phyloP scores from a whole-genome alignment of 2,888 invertebrate genomes.

The Linnaemya vulpina region DNA sequence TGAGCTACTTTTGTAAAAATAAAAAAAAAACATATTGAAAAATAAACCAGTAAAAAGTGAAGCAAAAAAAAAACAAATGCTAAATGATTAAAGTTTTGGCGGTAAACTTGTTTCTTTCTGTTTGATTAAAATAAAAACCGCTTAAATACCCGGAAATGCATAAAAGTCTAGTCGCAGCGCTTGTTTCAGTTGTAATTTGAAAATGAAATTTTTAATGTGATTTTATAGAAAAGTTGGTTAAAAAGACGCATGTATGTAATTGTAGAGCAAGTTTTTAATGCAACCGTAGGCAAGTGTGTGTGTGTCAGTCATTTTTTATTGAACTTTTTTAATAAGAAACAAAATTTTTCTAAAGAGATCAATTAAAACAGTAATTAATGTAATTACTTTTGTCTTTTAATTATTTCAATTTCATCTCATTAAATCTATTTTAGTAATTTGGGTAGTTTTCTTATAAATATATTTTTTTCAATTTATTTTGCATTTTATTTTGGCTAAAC shows the following conservation, averaged over 20 bases:
- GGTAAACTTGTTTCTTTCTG: slow-evolving; percentile 65
- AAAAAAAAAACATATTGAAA: slow-evolving; percentile 5
- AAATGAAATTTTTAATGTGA: not conserved
- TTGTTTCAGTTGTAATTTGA: slow-evolving; percentile 26
- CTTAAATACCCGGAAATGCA: slow-evolving; percentile 66
- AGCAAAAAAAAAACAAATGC: slow-evolving; percentile 33
- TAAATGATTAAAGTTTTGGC: slow-evolving; percentile 49
- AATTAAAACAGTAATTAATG: slow-evolving; percentile 49
- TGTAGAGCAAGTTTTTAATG: slow-evolving; percentile 35
- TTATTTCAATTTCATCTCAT: slow-evolving; percentile 29
- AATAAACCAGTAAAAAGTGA: slow-evolving; percentile 21
- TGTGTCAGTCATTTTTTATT: slow-evolving; percentile 2
- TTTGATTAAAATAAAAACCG: slow-evolving; percentile 30
- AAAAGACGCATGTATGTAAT: slow-evolving; percentile 28
- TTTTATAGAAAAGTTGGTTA: not conserved
- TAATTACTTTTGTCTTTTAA: slow-evolving; percentile 24
- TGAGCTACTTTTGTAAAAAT: slow-evolving; percentile 51
- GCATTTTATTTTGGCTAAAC: slow-evolving; percentile 8
- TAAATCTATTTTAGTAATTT: slow-evolving; percentile 25
- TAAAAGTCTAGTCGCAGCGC: slow-evolving; percentile 55
- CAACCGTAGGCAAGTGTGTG: too few relatives aligned
- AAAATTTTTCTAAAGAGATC: slow-evolving; percentile 16
- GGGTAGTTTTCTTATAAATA: not conserved
- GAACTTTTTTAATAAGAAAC: not conserved
- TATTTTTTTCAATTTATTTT: slow-evolving; percentile 3